phyloP scores from a whole-genome alignment of 2,888 invertebrate species.

The Tyria jacobaeae region DNA sequence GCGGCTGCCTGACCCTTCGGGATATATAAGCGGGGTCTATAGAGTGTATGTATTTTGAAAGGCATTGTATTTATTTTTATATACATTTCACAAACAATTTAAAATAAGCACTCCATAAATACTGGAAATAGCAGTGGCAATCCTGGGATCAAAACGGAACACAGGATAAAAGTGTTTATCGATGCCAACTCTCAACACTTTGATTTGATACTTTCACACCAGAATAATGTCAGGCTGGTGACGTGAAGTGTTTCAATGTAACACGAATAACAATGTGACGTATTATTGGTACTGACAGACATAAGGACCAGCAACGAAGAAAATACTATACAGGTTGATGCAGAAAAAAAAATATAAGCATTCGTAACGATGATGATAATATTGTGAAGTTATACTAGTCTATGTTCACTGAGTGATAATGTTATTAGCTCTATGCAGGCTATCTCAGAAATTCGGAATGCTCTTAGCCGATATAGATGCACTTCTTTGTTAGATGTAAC shows the following conservation, averaged over 20 bases:
- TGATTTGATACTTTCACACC: constrained; percentile 33
- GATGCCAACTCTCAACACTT: constrained; percentile 2
- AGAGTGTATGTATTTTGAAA: too few relatives aligned
- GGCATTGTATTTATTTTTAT: too few relatives aligned
- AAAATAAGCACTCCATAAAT: not conserved
- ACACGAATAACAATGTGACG: constrained; percentile 65
- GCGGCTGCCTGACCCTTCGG: too few relatives aligned
- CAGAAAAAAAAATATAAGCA: not conserved
- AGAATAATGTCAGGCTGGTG: constrained; percentile 54
- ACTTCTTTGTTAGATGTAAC: not conserved
- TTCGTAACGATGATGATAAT: not conserved
- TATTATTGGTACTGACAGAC: constrained; percentile 56
- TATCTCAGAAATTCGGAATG: not conserved
- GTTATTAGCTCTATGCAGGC: too few relatives aligned
- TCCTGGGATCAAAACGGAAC: not conserved
- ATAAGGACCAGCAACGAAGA: constrained; percentile 1
- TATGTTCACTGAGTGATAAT: too few relatives aligned
- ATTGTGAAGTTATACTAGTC: not conserved
- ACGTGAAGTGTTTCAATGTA: constrained; percentile 77
- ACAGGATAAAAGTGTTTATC: not conserved
- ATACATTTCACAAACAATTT: too few relatives aligned
- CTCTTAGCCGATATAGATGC: not conserved
- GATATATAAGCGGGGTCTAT: too few relatives aligned
- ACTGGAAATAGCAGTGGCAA: not conserved
- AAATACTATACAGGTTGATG: constrained; percentile 24